phyloP scores from a whole-genome alignment of 2,888 invertebrate genomes.

The Xylocampa areola region DNA sequence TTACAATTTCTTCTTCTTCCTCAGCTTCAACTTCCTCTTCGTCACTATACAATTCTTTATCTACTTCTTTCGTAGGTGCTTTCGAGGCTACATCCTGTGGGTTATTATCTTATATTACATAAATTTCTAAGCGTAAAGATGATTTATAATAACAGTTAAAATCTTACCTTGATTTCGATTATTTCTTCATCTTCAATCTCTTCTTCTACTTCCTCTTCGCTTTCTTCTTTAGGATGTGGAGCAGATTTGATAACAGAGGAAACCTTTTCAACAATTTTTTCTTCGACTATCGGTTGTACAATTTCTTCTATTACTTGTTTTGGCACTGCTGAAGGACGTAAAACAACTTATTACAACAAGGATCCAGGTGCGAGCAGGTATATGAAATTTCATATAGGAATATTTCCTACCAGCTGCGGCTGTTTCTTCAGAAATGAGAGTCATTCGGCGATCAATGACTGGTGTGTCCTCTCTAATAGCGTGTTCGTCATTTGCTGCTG shows the following conservation, averaged over 20 bases:
- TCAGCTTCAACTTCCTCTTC: slow-evolving; percentile 75
- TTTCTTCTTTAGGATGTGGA: slow-evolving; percentile 65
- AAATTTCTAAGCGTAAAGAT: slow-evolving; percentile 17
- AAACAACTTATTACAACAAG: slow-evolving; percentile 42
- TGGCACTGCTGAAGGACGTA: slow-evolving; percentile 62
- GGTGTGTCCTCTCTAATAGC: slow-evolving; percentile 76
- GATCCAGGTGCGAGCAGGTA: slow-evolving; percentile 36
- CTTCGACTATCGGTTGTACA: slow-evolving; percentile 58
- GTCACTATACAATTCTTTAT: slow-evolving; percentile 79
- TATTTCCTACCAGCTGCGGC: slow-evolving; percentile 64
- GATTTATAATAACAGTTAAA: slow-evolving; percentile 13
- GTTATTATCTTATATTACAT: slow-evolving; percentile 30
- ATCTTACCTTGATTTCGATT: slow-evolving; percentile 61
- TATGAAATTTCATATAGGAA: slow-evolving; percentile 31
- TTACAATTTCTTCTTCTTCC: slow-evolving; percentile 73
- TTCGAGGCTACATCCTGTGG: slow-evolving; percentile 61
- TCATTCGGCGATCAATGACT: slow-evolving; percentile 82
- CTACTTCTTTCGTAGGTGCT: slow-evolving; percentile 50
- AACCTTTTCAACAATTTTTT: slow-evolving; percentile 58
- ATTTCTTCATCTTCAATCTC: slow-evolving; percentile 68
- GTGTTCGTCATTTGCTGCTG: slow-evolving; percentile 70
- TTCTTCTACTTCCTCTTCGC: slow-evolving; percentile 70
- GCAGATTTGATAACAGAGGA: slow-evolving; percentile 61
- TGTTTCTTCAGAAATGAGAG: slow-evolving; percentile 77
- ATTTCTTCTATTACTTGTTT: slow-evolving; percentile 59